Percentiles rank a stretch among this genome's conserved stretches.
These are phyloP conservation scores for Sebastes glaucus DNA, from an alignment of 2,797 vertebrate genomes.

Conservation along the genomic window DNA sequence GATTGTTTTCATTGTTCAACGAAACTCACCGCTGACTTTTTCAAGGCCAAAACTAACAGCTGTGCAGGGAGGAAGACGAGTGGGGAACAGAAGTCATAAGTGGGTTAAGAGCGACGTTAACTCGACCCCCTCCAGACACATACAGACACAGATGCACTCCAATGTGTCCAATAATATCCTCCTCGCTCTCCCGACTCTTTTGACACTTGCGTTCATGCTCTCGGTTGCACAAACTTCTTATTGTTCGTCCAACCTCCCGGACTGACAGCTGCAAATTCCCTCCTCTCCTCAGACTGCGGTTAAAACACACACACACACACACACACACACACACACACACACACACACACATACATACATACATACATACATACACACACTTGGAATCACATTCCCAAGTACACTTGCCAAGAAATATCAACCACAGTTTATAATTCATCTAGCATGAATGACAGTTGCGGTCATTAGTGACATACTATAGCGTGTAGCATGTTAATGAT, in stretches of 20 bases:
- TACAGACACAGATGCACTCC: neutral
- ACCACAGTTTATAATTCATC: conserved; percentile 48
- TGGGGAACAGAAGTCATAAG: conserved; percentile 29
- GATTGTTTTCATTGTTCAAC: conserved; percentile 79
- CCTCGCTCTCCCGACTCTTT: conserved; percentile 7
- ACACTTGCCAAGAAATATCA: conserved; percentile 56
- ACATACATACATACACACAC: neutral
- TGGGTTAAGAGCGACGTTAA: conserved; percentile 12
- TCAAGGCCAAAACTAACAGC: conserved; percentile 69
- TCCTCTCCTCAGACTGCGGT: conserved; percentile 24
- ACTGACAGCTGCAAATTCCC: conserved; percentile 77
- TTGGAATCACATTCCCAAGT: conserved; percentile 21
- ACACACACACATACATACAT: conserved; percentile 1
- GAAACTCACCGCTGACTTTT: conserved; percentile 59
- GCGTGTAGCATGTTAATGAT: neutral
- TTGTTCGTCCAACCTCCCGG: conserved; percentile 65
- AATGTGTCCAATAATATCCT: conserved; percentile 28
- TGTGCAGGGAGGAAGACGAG: conserved; percentile 15
- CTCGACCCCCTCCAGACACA: neutral
- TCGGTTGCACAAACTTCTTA: conserved; percentile 70
- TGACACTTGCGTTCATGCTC: conserved; percentile 34
- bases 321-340: neutral
- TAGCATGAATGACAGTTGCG: conserved; percentile 16
- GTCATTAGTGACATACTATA: conserved; percentile 43
- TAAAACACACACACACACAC: conserved; percentile 23